Percentiles rank a stretch among this genome's conserved stretches.
phyloP scores from a whole-genome alignment of 2,888 invertebrate species.

The Coenonympha arcania region DNA sequence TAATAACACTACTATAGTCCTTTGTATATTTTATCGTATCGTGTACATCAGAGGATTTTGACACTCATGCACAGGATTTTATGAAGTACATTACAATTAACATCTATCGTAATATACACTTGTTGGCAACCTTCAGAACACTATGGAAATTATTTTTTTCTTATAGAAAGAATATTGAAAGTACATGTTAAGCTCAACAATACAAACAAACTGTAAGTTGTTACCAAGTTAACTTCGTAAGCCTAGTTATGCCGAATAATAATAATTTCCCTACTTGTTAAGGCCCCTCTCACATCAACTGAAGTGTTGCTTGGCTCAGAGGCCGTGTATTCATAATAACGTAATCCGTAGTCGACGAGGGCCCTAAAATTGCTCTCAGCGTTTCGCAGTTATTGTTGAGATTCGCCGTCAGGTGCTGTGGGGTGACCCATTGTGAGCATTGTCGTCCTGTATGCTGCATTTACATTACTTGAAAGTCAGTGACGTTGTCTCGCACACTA shows the following conservation, averaged over 20 bases:
- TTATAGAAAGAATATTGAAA: too few species aligned
- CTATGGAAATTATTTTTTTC: too few species aligned
- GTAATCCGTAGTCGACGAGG: constrained; percentile 43
- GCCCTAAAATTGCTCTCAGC: constrained; percentile 43
- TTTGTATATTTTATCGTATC: too few species aligned
- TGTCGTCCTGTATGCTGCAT: neutral
- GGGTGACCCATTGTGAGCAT: constrained; percentile 5
- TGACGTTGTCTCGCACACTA: neutral
- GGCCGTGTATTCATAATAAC: constrained; percentile 40
- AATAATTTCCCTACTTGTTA: constrained; percentile 18
- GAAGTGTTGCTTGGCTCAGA: constrained; percentile 27
- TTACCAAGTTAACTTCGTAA: neutral
- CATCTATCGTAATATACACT: too few species aligned
- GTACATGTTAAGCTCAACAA: too few species aligned
- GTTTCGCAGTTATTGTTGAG: constrained; percentile 47
- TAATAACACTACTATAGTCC: too few species aligned
- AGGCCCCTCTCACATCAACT: constrained; percentile 14
- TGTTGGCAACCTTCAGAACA: too few species aligned
- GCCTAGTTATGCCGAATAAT: neutral
- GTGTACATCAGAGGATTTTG: too few species aligned
- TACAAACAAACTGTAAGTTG: too few species aligned
- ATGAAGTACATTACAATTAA: too few species aligned
- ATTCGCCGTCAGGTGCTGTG: constrained; percentile 34
- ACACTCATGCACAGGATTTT: too few species aligned
- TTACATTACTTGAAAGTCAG: constrained; percentile 2